These are phyloP conservation scores for Tenualosa ilisha DNA, from an alignment of 2,797 vertebrate species.

Conservation along the genomic window DNA sequence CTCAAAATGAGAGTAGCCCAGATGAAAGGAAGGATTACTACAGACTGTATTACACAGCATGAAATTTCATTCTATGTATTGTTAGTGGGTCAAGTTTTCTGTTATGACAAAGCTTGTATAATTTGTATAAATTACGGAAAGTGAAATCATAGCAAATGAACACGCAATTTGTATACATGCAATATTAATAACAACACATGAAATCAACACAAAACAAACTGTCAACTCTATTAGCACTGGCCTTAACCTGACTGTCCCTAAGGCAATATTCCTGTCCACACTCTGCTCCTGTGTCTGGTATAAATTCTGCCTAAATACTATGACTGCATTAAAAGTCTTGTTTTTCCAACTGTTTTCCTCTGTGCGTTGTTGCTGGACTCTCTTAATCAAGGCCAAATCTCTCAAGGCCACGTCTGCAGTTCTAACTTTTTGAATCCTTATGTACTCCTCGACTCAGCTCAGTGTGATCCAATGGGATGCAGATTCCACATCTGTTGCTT, in stretches of 20 bases:
- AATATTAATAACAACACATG: background rate
- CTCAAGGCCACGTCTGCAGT: background rate
- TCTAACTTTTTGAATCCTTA: background rate
- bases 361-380: background rate
- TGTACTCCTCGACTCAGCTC: background rate
- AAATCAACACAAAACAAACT: background rate
- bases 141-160: background rate
- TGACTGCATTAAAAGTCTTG: background rate
- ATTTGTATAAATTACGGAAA: background rate
- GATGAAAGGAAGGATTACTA: background rate
- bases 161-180: background rate
- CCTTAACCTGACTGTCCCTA: background rate
- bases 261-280: too few relatives aligned
- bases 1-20: background rate
- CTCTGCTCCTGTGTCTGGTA: too few relatives aligned
- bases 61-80: background rate
- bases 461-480: background rate
- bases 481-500: constrained; percentile 32
- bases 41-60: background rate
- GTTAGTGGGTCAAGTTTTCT: background rate
- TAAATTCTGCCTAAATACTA: background rate
- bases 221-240: background rate
- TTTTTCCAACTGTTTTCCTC: background rate
- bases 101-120: background rate
- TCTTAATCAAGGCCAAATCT: background rate